phyloP scores from a whole-genome alignment of 2,888 invertebrate species.

The Meloe dianella region DNA sequence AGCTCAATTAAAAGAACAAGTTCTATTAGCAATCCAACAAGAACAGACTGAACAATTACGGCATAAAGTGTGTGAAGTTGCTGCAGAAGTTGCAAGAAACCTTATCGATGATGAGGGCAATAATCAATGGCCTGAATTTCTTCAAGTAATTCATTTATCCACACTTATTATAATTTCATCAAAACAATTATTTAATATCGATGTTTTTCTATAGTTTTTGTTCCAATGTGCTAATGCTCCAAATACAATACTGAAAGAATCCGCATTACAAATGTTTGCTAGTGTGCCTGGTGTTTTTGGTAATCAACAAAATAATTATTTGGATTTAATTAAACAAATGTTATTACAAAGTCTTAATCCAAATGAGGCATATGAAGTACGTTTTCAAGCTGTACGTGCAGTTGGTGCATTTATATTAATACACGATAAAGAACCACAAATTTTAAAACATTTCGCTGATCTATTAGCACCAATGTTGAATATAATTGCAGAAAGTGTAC shows the following conservation, averaged over 20 bases:
- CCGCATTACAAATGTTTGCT: conserved; percentile 93
- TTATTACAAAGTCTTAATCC: conserved; percentile 77
- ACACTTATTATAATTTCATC: conserved; percentile 2
- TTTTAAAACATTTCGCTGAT: conserved; percentile 88
- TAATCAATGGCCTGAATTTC: conserved; percentile 96
- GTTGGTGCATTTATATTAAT: conserved; percentile 87
- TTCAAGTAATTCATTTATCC: conserved; percentile 63
- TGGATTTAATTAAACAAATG: conserved; percentile 96
- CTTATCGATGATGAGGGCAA: conserved; percentile 94
- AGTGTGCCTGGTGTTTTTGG: conserved; percentile 97
- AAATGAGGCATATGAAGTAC: conserved; percentile 73
- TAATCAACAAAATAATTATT: conserved; percentile 88
- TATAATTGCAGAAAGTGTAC: conserved; percentile 81
- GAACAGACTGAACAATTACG: conserved; percentile 80
- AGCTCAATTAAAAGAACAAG: conserved; percentile 82
- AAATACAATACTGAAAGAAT: conserved; percentile 84
- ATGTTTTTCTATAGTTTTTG: conserved; percentile 68
- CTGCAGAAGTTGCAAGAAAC: conserved; percentile 94
- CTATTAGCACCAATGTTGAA: conserved; percentile 79
- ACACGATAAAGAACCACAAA: conserved; percentile 91
- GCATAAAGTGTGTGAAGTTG: conserved; percentile 93
- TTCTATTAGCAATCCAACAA: conserved; percentile 83
- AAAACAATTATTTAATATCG: too few species aligned
- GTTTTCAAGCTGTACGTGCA: conserved; percentile 83
- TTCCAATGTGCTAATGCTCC: conserved; percentile 92